Evolutionary conservation across 2,888 invertebrate genomes (phyloP).

Genomic region (Chrysomela aeneicollis): DNA sequence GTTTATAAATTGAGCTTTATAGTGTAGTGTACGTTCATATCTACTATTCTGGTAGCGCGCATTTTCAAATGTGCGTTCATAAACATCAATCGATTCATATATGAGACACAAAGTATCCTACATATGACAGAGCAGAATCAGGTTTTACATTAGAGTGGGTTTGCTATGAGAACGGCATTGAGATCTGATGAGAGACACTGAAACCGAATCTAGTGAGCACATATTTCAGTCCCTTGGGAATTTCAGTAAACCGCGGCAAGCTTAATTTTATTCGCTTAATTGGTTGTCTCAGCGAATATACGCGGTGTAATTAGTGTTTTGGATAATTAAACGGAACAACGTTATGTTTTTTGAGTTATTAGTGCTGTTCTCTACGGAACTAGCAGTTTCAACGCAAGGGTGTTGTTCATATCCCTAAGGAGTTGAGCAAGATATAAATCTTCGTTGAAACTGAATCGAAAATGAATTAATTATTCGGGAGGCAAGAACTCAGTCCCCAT

Average conservation of each 20-base stretch:
- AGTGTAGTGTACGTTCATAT: too few species aligned
- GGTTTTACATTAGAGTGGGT: too few species aligned
- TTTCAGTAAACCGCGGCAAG: slow-evolving; percentile 13
- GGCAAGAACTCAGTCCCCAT: too few species aligned
- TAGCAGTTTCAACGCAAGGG: not conserved
- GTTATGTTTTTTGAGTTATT: slow-evolving; percentile 7
- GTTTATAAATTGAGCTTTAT: too few species aligned
- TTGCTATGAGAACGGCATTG: not conserved
- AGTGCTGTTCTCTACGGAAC: not conserved
- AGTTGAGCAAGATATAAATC: not conserved
- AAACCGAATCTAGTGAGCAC: slow-evolving; percentile 3
- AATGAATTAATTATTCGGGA: too few species aligned
- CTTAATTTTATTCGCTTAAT: slow-evolving; percentile 10
- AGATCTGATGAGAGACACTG: not conserved
- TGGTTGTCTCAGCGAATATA: slow-evolving; percentile 11
- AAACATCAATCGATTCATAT: too few species aligned
- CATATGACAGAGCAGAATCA: too few species aligned
- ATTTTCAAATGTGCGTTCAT: too few species aligned
- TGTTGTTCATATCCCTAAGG: not conserved
- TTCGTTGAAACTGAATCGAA: not conserved
- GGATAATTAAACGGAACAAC: slow-evolving; percentile 7
- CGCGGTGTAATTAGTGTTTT: slow-evolving; percentile 11
- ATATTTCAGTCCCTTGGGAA: slow-evolving; percentile 13
- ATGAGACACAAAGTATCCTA: too few species aligned
- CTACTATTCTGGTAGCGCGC: too few species aligned